phyloP scores from a whole-genome alignment of 2,888 invertebrate species.

The Caradrina kadenii region DNA sequence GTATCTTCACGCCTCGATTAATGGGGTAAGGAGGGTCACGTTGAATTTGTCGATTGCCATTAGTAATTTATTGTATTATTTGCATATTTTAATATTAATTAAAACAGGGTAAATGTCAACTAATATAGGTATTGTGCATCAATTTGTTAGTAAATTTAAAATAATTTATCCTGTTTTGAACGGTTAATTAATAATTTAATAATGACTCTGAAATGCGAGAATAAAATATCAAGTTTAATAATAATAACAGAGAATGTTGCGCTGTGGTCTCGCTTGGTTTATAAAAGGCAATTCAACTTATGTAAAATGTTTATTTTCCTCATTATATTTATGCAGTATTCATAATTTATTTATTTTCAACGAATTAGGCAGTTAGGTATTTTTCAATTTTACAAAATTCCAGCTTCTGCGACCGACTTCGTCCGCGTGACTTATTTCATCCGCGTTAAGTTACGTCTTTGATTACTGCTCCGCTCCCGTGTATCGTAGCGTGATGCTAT shows the following conservation, averaged over 20 bases:
- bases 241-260: background rate
- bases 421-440: too few species aligned
- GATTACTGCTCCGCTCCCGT: too few species aligned
- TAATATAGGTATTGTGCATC: background rate
- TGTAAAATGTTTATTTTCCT: slow-evolving; percentile 19
- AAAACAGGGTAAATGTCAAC: slow-evolving; percentile 1
- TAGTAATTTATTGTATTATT: background rate
- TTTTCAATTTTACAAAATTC: background rate
- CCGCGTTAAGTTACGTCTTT: too few species aligned
- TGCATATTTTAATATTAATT: slow-evolving; percentile 5
- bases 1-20: slow-evolving; percentile 9
- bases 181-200: background rate
- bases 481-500: too few species aligned
- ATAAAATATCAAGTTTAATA: background rate
- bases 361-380: background rate
- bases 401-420: too few species aligned
- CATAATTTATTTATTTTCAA: background rate
- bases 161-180: slow-evolving; percentile 39
- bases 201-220: background rate
- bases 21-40: background rate
- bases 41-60: too few species aligned
- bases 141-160: background rate
- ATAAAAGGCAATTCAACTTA: background rate
- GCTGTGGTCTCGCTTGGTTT: too few species aligned
- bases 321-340: too few species aligned